A percentile compares a stretch with the other conserved stretches of the same genome.
Evolutionary conservation across 2,888 invertebrate genomes (phyloP).

Genomic region (Malacosoma neustria): DNA sequence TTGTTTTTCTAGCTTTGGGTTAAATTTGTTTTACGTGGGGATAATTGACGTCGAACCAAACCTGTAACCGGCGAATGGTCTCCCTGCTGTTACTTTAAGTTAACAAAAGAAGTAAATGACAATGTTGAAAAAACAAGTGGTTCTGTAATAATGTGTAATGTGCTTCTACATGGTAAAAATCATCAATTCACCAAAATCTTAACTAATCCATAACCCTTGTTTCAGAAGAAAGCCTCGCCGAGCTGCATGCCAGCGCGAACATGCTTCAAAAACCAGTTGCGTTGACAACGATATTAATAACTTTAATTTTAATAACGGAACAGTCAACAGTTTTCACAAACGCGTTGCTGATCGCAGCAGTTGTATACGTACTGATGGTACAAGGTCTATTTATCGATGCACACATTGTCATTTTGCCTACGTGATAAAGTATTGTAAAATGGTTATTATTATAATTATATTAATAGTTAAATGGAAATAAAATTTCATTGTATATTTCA

Average conservation of each 20-base stretch:
- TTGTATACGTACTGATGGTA: slow-evolving; percentile 27
- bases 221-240: slow-evolving; percentile 70
- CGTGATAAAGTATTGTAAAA: slow-evolving; percentile 54
- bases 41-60: too few species aligned
- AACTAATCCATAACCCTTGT: slow-evolving; percentile 42
- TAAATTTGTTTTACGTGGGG: too few species aligned
- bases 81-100: too few species aligned
- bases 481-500: slow-evolving; percentile 55
- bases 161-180: too few species aligned
- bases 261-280: slow-evolving; percentile 32
- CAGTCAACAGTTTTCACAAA: slow-evolving; percentile 27
- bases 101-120: too few species aligned
- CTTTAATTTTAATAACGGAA: slow-evolving; percentile 28
- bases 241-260: slow-evolving; percentile 52
- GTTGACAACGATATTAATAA: slow-evolving; percentile 28
- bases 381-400: slow-evolving; percentile 29
- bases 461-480: slow-evolving; percentile 58
- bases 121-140: too few species aligned
- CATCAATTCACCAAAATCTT: too few species aligned
- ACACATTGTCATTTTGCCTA: slow-evolving; percentile 45
- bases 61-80: too few species aligned
- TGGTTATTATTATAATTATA: slow-evolving; percentile 35
- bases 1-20: too few species aligned
- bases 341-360: slow-evolving; percentile 32
- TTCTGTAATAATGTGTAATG: too few species aligned